Base-by-base conservation (phyloP, 2,113 vertebrate genomes). In the Cheilinus undulatus region DNA sequence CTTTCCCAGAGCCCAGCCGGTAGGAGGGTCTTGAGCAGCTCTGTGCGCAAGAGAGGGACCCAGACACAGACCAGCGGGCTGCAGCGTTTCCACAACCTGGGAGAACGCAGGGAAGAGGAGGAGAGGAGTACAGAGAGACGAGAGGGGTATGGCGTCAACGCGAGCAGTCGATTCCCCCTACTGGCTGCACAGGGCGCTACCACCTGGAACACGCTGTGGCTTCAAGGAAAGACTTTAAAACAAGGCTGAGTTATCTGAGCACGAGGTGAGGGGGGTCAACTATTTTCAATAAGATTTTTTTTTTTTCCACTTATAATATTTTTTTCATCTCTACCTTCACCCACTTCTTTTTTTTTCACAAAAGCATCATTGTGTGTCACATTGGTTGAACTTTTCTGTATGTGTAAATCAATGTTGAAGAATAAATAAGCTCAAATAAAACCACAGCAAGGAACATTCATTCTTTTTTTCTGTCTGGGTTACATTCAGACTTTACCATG, bases 31-130 rank as follows among this genome's bases (percentile, higher is more conserved):
- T 94, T 91, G 73, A 91, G 92, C 54, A 51, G 78, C 75, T 73
- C 69, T 66, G 83, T 65, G 77, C 24, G 59, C 86, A 92, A 94
- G 93, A 94, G 93, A 94, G 94, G 87, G 86, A 87, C 73, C 86
- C 88, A 93, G 92, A 95, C 92, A 92, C 94, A 94, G 94, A 92
- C 93, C 93, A 90, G 94, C 94, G 94, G 93, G 93, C 94, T 96
- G 94, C 95, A 95, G 94, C 92, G 89, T 95, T 95, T 90, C 83
- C 81, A 95, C 93, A 94, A 92, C 91, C 91, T 89, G 92, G 88
- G 85, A 89, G 85, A 86, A 86, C 49, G 71, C 86, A 24, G 51
- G 69, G 79, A 20, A 85, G 85, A 82, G 79, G 57, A 64, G 77
- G 60, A 69, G 86, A 69, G 76, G 73, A 80, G 71, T 10, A 20